A percentile compares a stretch with the other conserved stretches of the same genome.
These are phyloP conservation scores for Calephelis nemesis DNA, from an alignment of 1,140 invertebrate species.

Conservation along the genomic window DNA sequence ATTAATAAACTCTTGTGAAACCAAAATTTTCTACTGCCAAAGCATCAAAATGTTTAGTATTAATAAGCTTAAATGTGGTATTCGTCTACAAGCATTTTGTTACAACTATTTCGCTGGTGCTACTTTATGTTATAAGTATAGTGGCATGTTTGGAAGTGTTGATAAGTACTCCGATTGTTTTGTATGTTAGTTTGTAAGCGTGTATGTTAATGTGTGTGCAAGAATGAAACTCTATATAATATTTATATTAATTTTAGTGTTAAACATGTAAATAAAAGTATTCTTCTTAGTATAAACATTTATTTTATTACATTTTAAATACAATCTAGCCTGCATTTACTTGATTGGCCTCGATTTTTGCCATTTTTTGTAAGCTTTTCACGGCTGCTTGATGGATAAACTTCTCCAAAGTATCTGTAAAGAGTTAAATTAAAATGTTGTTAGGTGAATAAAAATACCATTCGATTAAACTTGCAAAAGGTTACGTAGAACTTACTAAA, in stretches of 20 bases:
- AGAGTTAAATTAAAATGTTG: slow-evolving; percentile 1
- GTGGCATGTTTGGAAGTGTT: slow-evolving; percentile 34
- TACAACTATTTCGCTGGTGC: slow-evolving; percentile 30
- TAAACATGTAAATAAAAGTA: slow-evolving; percentile 69
- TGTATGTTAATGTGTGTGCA: slow-evolving; percentile 33
- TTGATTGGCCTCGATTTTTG: slow-evolving; percentile 58
- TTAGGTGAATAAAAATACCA: too few relatives aligned
- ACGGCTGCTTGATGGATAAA: slow-evolving; percentile 89
- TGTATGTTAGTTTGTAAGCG: slow-evolving; percentile 26
- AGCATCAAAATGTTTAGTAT: slow-evolving; percentile 40
- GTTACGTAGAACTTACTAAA: too few relatives aligned
- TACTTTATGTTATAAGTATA: slow-evolving; percentile 39
- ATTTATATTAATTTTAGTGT: slow-evolving; percentile 62
- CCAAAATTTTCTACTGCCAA: slow-evolving; percentile 72
- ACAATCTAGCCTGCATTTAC: slow-evolving; percentile 44
- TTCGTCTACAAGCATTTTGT: slow-evolving; percentile 1
- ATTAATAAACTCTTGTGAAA: slow-evolving; percentile 41
- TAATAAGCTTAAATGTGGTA: slow-evolving; percentile 26
- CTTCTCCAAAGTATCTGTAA: slow-evolving; percentile 88
- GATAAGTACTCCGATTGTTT: slow-evolving; percentile 23
- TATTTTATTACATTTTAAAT: slow-evolving; percentile 14
- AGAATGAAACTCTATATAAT: slow-evolving; percentile 35
- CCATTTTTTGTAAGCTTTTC: slow-evolving; percentile 73
- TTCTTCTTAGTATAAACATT: slow-evolving; percentile 42
- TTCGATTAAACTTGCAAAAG: too few relatives aligned